Conservation (phyloP, 1,140 invertebrate genomes). For the Neodiprion virginianus region DNA sequence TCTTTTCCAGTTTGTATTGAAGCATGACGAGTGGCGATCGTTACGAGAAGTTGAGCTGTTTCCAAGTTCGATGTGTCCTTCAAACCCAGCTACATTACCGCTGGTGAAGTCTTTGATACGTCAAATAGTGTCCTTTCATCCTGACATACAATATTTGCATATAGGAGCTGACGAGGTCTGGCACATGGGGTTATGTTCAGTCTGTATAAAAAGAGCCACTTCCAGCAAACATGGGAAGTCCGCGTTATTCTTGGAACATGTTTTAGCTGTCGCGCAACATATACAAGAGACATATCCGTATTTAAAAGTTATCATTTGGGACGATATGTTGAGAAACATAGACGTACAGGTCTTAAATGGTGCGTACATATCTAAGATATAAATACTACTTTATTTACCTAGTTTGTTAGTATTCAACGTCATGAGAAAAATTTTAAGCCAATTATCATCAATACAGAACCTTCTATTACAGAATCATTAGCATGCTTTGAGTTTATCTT, state of each 20-base stretch:
- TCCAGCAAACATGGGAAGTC: conserved; percentile 62
- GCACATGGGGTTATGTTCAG: conserved; percentile 81
- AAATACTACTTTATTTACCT: conserved; percentile 6
- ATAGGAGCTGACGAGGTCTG: conserved; percentile 86
- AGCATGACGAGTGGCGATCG: conserved; percentile 77
- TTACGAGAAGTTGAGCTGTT: conserved; percentile 79
- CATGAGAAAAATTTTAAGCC: too few relatives aligned
- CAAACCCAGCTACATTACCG: conserved; percentile 66
- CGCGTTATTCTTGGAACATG: conserved; percentile 74
- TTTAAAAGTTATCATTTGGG: conserved; percentile 88
- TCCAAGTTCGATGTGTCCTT: conserved; percentile 86
- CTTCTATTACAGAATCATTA: too few relatives aligned
- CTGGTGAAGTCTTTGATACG: conserved; percentile 68
- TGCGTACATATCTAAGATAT: conserved; percentile 37
- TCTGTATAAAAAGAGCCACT: conserved; percentile 69
- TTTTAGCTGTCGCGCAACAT: conserved; percentile 68
- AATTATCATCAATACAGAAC: too few relatives aligned
- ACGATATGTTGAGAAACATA: conserved; percentile 89
- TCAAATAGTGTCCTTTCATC: conserved; percentile 66
- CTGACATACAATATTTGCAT: conserved; percentile 74
- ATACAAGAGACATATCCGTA: conserved; percentile 70
- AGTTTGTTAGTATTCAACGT: too few relatives aligned
- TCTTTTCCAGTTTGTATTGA: conserved; percentile 75
- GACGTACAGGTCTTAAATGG: conserved; percentile 69
- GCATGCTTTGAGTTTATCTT: neutral